These are phyloP conservation scores for Itoplectis maculator DNA, from an alignment of 2,888 invertebrate genomes.

Conservation along the genomic window DNA sequence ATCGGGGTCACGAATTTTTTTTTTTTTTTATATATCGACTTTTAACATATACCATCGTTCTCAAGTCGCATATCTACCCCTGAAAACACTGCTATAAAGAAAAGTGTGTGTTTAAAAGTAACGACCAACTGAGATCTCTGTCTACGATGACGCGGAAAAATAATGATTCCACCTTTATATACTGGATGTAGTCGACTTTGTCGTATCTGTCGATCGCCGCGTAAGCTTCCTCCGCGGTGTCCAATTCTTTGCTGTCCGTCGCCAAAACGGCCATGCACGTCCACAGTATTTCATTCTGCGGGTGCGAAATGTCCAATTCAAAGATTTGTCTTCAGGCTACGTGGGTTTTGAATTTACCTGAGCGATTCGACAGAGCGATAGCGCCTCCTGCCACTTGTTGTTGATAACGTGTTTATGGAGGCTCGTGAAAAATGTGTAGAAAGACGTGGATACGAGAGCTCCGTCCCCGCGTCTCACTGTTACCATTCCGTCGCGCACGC, in stretches of 20 bases:
- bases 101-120: too few species aligned
- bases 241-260: slow-evolving; percentile 93
- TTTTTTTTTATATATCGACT: too few species aligned
- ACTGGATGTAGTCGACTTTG: slow-evolving; percentile 94
- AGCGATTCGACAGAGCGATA: slow-evolving; percentile 91
- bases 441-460: slow-evolving; percentile 87
- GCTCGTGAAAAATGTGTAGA: slow-evolving; percentile 81
- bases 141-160: too few species aligned
- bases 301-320: not conserved
- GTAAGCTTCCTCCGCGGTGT: slow-evolving; percentile 97
- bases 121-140: too few species aligned
- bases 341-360: slow-evolving; percentile 84
- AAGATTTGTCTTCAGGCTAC: not conserved
- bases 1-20: too few species aligned
- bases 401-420: slow-evolving; percentile 90
- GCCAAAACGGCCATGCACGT: slow-evolving; percentile 97
- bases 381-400: slow-evolving; percentile 93
- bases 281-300: slow-evolving; percentile 91
- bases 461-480: slow-evolving; percentile 96
- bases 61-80: too few species aligned
- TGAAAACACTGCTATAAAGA: too few species aligned
- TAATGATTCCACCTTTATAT: slow-evolving; percentile 93
- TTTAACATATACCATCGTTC: too few species aligned
- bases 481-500: slow-evolving; percentile 93
- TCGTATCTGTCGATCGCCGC: slow-evolving; percentile 94